Conservation (phyloP, 2,113 vertebrate species). For the Gasterosteus aculeatus region DNA sequence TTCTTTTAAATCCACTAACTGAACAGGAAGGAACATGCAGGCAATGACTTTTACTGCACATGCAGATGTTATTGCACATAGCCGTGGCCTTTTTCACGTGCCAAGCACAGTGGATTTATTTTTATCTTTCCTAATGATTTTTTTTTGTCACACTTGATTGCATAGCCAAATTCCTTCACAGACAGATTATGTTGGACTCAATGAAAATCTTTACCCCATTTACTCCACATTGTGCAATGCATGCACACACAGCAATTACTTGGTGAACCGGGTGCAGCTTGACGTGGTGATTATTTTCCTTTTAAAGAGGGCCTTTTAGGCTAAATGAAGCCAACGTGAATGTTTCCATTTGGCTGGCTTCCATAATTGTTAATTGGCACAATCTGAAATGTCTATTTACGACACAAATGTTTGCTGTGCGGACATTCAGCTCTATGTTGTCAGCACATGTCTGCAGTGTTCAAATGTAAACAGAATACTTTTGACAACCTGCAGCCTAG, state of each 20-base stretch:
- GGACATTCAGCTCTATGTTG: conserved; percentile 22
- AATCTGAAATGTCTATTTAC: conserved; percentile 17
- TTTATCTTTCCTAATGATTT: neutral
- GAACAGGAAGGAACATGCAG: conserved; percentile 37
- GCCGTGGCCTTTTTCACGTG: neutral
- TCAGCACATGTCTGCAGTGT: conserved; percentile 22
- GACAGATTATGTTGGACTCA: neutral
- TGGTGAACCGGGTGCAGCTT: conserved; percentile 20
- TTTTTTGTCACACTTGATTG: conserved; percentile 20
- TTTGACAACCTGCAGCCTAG: conserved; percentile 30
- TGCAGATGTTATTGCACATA: conserved; percentile 25
- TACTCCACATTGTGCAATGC: conserved; percentile 5
- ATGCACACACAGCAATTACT: neutral
- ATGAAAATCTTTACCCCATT: neutral
- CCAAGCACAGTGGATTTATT: neutral
- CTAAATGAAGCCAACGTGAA: conserved; percentile 5
- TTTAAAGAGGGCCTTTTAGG: conserved; percentile 2
- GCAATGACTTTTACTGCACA: conserved; percentile 8
- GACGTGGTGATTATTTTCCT: neutral
- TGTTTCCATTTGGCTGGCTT: conserved; percentile 31
- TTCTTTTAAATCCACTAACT: conserved; percentile 11
- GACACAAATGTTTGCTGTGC: conserved; percentile 16
- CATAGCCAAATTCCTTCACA: neutral
- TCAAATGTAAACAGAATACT: conserved; percentile 27
- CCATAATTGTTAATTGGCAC: conserved; percentile 25